phyloP scores from a whole-genome alignment of 2,113 vertebrate genomes.

The Physeter macrocephalus region DNA sequence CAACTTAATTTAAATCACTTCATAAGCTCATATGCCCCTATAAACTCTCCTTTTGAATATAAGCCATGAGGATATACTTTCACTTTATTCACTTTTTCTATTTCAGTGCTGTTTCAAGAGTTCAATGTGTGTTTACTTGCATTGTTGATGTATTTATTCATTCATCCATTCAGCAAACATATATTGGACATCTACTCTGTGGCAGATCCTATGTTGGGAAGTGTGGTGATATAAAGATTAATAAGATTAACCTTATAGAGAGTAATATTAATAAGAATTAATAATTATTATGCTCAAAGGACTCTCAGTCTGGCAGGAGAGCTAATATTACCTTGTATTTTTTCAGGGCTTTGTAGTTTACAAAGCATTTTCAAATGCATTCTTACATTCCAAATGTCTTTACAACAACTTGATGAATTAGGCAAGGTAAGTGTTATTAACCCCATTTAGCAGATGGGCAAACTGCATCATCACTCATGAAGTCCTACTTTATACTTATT shows the following conservation, averaged over 20 bases:
- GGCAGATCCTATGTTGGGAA: background rate
- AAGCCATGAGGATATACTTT: conserved; percentile 17
- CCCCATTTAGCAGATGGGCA: background rate
- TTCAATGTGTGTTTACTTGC: background rate
- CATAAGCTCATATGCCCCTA: background rate
- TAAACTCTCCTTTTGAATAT: conserved; percentile 33
- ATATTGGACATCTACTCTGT: background rate
- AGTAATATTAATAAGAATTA: background rate
- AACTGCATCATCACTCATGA: background rate
- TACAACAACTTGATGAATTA: background rate
- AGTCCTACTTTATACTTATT: background rate
- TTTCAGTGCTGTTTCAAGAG: conserved; percentile 27
- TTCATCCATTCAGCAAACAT: background rate
- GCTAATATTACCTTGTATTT: background rate
- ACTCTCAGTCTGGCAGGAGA: background rate
- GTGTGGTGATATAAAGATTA: background rate
- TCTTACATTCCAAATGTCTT: background rate
- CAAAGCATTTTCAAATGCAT: background rate
- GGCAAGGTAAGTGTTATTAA: background rate
- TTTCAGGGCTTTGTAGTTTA: background rate
- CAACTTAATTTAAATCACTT: conserved; percentile 55
- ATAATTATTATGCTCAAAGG: background rate
- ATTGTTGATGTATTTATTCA: conserved; percentile 11
- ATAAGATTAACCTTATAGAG: background rate
- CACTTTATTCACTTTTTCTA: conserved; percentile 20